Conservation (phyloP, 2,797 vertebrate species). For the Simalia tracyae region DNA sequence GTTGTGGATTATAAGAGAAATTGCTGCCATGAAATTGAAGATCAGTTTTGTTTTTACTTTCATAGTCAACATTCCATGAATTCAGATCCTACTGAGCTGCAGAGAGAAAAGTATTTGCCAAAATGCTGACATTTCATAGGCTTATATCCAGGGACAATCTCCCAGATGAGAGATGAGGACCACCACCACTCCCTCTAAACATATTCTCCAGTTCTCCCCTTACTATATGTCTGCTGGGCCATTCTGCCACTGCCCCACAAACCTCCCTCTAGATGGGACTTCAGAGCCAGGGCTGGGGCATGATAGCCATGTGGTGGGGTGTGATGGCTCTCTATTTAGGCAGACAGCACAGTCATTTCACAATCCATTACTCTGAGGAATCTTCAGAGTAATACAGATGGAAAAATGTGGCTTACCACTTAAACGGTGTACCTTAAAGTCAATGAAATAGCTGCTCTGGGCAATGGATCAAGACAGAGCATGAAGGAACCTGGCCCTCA, state of each 20-base stretch:
- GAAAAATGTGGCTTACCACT: background rate
- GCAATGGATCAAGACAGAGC: background rate
- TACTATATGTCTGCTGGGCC: background rate
- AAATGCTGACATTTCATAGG: background rate
- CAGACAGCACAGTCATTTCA: background rate
- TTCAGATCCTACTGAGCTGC: background rate
- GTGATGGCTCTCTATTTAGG: background rate
- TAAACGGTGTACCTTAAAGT: background rate
- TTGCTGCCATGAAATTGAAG: background rate
- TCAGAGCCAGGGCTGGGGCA: background rate
- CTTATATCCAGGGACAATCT: background rate
- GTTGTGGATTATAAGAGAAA: background rate
- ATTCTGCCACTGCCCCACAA: background rate
- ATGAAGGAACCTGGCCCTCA: background rate
- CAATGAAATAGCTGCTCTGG: background rate
- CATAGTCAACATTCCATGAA: background rate
- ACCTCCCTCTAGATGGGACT: background rate
- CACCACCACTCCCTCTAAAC: background rate
- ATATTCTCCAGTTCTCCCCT: background rate
- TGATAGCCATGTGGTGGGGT: background rate
- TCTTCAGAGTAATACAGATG: background rate
- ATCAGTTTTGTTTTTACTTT: background rate
- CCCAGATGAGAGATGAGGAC: background rate
- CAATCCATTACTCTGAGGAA: background rate
- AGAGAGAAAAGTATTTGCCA: rapidly evolving